Evolutionary conservation across 1,140 invertebrate species (phyloP), one percentile per base, ranked within the genome.

Genomic region (Drosophila asahinai): DNA sequence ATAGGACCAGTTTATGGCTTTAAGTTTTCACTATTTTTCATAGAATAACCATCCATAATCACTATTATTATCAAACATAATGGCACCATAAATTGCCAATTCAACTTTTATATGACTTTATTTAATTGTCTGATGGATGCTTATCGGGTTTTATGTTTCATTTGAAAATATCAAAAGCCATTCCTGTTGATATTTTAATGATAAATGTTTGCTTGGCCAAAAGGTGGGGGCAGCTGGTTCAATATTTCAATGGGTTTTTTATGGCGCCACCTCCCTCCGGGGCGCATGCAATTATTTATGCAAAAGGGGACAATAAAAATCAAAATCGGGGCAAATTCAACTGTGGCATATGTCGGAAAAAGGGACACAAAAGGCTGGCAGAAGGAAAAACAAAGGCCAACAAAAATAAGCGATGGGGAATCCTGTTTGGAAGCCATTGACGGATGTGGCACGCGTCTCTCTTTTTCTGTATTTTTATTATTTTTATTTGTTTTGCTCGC

Each of bases 301-400:
- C 81, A 80, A 54, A 59, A 63, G 22, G 62, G 71, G 22, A 70
- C 78, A 84, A 81, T 90, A 90, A 90, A 89, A 89, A 89, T 81
- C 81, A 84, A 81, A 84, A 75, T 58, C 51, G 66, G 48, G 45
- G 38, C 62, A 73, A 81, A 54, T 76, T 70, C 60, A 48, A 65
- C 42, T 57, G 65, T 62, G 65, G 58, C 59, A 67, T 74, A 73
- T 74, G 71, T 55, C 54, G 47, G 55, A 57, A 60, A 77, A 72
- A 76, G 66, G 33, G 19, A 54, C 49, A 66, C 51, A 66, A 71
- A 71, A 86, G 63, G 63, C 33, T 52, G 80, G 47, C 77, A 55
- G 54, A 68, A 27, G 60, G 43, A 65, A 64, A 70, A 89, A 77
- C 61, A 67, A 89, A 75, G 73, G 74, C 51, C 72, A 77, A 64